Percentiles rank a stretch among this genome's conserved stretches.
phyloP scores from a whole-genome alignment of 2,888 invertebrate species.

The Acleris holmiana region DNA sequence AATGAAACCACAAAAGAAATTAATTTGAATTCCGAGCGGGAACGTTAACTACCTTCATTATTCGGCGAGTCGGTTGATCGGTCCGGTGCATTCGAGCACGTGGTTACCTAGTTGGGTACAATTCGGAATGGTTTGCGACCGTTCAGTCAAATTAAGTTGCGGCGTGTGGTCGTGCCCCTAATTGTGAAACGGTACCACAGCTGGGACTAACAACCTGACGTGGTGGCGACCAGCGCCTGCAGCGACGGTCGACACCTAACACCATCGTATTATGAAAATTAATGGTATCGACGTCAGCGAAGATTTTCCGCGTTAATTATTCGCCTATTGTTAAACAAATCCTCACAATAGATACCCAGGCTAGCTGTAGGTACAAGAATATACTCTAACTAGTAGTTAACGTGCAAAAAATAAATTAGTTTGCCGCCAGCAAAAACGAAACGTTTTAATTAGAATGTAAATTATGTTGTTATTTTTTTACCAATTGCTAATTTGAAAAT shows the following conservation, averaged over 20 bases:
- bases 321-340: slow-evolving; percentile 49
- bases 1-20: slow-evolving; percentile 28
- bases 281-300: slow-evolving; percentile 44
- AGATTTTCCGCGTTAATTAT: slow-evolving; percentile 53
- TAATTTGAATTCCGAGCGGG: slow-evolving; percentile 28
- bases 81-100: slow-evolving; percentile 7
- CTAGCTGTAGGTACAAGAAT: slow-evolving; percentile 38
- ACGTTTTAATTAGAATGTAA: slow-evolving; percentile 70
- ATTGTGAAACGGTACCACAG: slow-evolving; percentile 41
- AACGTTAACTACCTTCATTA: slow-evolving; percentile 31
- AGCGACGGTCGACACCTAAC: slow-evolving; percentile 44
- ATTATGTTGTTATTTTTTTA: slow-evolving; percentile 47
- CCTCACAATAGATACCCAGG: slow-evolving; percentile 37
- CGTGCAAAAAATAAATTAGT: slow-evolving; percentile 75
- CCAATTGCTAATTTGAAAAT: slow-evolving; percentile 26
- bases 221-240: slow-evolving; percentile 39
- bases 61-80: slow-evolving; percentile 3
- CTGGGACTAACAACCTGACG: slow-evolving; percentile 31
- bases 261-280: slow-evolving; percentile 48
- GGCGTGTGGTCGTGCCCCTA: slow-evolving; percentile 36
- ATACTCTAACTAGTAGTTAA: slow-evolving; percentile 38
- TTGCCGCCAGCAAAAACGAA: slow-evolving; percentile 66
- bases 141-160: slow-evolving; percentile 33
- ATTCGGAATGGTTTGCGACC: slow-evolving; percentile 26
- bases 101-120: not conserved